phyloP scores from a whole-genome alignment of 2,888 invertebrate genomes.

The Macaria notata region DNA sequence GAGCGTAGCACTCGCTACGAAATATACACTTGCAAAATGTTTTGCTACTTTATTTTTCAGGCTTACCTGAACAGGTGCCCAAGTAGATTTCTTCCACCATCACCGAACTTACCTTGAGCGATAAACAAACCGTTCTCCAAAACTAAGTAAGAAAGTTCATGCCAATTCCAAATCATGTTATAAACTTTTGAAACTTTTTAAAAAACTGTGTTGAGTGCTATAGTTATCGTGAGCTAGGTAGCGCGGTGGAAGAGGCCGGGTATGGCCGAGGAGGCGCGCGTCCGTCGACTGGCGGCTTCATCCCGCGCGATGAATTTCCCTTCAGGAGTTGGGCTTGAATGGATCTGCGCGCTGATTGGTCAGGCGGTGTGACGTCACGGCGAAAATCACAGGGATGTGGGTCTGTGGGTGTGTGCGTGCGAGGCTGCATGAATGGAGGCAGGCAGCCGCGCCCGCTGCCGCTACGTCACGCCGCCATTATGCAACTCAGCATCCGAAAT shows the following conservation, averaged over 20 bases:
- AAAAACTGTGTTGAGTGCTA: conserved; percentile 8
- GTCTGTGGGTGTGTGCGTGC: conserved; percentile 53
- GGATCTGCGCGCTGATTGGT: conserved; percentile 85
- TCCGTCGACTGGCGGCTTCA: conserved; percentile 72
- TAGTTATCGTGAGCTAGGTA: conserved; percentile 11
- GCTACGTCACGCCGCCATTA: conserved; percentile 68
- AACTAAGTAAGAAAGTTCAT: conserved; percentile 10
- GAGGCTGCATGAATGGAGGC: conserved; percentile 66
- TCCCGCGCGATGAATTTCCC: conserved; percentile 77
- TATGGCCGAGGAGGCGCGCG: conserved; percentile 58
- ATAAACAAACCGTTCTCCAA: conserved; percentile 21
- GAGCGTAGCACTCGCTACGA: conserved; percentile 57
- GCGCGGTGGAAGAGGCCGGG: conserved; percentile 29
- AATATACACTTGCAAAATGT: conserved; percentile 10
- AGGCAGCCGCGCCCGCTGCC: conserved; percentile 69
- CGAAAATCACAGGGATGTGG: conserved; percentile 84
- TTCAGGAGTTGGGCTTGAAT: conserved; percentile 86
- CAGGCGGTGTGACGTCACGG: conserved; percentile 86
- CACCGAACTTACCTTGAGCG: conserved; percentile 10
- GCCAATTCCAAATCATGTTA: conserved; percentile 23
- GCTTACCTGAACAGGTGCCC: conserved; percentile 11
- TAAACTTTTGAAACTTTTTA: conserved; percentile 18
- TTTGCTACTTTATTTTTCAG: conserved; percentile 4
- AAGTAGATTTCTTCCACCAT: conserved; percentile 5
- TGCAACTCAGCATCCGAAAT: conserved; percentile 64